Percentiles rank a stretch among this genome's conserved stretches.
phyloP scores from a whole-genome alignment of 1,140 invertebrate species.

The Copidosoma floridanum region DNA sequence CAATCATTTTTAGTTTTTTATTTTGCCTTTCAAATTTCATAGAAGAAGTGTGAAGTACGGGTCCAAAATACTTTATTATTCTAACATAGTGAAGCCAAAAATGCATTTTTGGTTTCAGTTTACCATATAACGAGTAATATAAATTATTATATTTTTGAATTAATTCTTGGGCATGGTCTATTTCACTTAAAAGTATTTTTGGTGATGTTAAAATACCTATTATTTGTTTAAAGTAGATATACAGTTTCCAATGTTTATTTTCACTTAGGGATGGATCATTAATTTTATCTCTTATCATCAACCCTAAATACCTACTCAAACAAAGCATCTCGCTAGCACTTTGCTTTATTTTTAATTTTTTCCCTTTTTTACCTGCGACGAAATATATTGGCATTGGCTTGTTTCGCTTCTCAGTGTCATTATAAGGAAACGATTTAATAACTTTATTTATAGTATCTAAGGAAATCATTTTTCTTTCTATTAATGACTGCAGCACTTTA shows the following conservation, averaged over 20 bases:
- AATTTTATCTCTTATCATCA: constrained; percentile 19
- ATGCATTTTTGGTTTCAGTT: constrained; percentile 16
- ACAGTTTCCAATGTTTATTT: constrained; percentile 23
- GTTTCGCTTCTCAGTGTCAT: constrained; percentile 5
- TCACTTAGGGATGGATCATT: no score
- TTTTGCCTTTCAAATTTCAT: constrained; percentile 12
- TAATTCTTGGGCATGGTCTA: not conserved
- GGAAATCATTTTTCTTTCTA: not conserved
- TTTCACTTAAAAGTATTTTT: constrained; percentile 3
- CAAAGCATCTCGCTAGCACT: constrained; percentile 10
- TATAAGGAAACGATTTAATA: constrained; percentile 9
- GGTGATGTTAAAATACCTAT: constrained; percentile 10
- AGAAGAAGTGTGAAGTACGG: constrained; percentile 6
- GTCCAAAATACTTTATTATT: not conserved
- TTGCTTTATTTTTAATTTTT: constrained; percentile 15
- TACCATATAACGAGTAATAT: not conserved
- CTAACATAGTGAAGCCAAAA: not conserved
- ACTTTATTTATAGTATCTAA: constrained; percentile 7
- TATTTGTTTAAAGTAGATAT: constrained; percentile 12
- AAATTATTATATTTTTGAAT: constrained; percentile 6
- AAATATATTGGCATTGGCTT: constrained; percentile 6
- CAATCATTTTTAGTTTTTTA: constrained; percentile 3
- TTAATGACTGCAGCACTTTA: not conserved
- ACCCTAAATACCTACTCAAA: constrained; percentile 10
- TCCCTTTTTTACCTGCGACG: not conserved